A percentile compares a stretch with the other conserved stretches of the same genome.
Conservation (phyloP, 2,113 vertebrate species). For the Corythaixoides concolor region DNA sequence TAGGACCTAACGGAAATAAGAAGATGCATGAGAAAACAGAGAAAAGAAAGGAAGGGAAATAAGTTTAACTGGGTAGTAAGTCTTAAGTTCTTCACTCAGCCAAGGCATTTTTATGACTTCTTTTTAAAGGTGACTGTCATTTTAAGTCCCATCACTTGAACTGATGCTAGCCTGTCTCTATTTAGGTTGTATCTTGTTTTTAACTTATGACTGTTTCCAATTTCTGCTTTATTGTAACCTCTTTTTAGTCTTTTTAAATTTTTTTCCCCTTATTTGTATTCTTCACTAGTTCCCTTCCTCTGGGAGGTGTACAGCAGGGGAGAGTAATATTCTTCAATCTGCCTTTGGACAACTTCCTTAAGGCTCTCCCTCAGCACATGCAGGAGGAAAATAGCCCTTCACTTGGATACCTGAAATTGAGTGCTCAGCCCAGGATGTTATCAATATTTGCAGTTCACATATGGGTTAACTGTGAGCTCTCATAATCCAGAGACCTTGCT, state of each 20-base stretch:
- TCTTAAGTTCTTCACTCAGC: not conserved
- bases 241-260: not conserved
- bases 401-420: not conserved
- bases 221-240: not conserved
- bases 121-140: conserved; percentile 10
- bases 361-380: not conserved
- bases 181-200: not conserved
- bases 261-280: not conserved
- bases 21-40: not conserved
- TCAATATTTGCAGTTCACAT: not conserved
- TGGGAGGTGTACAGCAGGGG: not conserved
- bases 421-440: not conserved
- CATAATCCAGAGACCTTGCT: not conserved
- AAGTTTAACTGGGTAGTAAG: not conserved
- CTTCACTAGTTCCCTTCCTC: not conserved
- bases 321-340: not conserved
- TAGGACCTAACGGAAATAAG: not conserved
- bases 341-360: not conserved
- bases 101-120: not conserved
- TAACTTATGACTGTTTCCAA: not conserved
- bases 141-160: not conserved
- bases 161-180: not conserved
- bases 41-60: not conserved
- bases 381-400: not conserved
- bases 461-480: not conserved